Evolutionary conservation across 2,888 invertebrate species (phyloP), one percentile per base, ranked within the genome.

Genomic region (Epinotia brunnichana): DNA sequence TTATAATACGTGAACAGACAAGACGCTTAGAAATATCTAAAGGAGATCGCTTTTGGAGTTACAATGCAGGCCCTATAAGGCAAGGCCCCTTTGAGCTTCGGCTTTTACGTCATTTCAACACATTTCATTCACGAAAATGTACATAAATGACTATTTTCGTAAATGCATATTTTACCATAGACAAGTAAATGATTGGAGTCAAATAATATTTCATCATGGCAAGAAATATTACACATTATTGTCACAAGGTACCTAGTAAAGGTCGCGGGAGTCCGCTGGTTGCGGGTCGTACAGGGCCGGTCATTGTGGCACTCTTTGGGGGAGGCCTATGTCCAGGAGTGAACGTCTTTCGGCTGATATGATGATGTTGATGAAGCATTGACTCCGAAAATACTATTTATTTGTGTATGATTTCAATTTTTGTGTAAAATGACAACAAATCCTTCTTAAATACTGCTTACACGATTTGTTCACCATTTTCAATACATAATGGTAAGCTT

Each of bases 11-110:
- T 48, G 11, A 19, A 29, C 35, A 24, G 61, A 5, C 24, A 48
- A 62, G 24, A 17, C 48, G 62, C 62, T 62, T 24, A 62, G 7
- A 62, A 62, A 48, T 29, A 48, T 24, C 48, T 62, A 51, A 24
- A 41, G n/a, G 41, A 56, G 41, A 56, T 54, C 51, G 19, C 56
- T 66, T 56, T 11, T 41, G 21, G 54, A 56, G 66, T 66, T 15
- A 19, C 54, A 53, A 10, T 54, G 21, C 39, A 64, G 21, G 35
- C 15, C 48, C 48, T 48, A 13, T 41, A 44, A 21, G 56, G 48
- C 9, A 53, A 53, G 19, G 10, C 53, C n/a, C 15, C 35, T 17
- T 51, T 64, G 39, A 53, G 53, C 39, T 21, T 39, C 15, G n/a
- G 62, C 13, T 15, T 64, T 39, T 4, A 15, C 21, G 53, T 21